phyloP scores from a whole-genome alignment of 2,888 invertebrate species.

The Callyntrura guangdongensis region DNA sequence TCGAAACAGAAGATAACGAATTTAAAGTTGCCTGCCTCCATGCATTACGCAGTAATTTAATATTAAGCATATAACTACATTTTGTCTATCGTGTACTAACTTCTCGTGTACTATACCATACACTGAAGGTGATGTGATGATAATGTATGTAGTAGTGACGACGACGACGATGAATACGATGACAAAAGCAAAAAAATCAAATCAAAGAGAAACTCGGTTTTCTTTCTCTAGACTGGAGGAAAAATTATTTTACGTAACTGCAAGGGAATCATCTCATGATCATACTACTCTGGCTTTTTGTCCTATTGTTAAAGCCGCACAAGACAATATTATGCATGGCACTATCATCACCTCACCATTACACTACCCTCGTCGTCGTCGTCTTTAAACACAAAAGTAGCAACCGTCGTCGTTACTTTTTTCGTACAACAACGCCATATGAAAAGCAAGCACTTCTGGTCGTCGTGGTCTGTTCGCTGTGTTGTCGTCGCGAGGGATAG shows the following conservation, averaged over 20 bases:
- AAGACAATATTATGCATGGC: constrained; percentile 19
- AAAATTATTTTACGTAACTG: not conserved
- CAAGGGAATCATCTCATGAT: not conserved
- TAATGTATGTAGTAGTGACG: constrained; percentile 2
- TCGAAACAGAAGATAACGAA: too few species aligned
- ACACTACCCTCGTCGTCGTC: not conserved
- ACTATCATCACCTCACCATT: constrained; percentile 40
- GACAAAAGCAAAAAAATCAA: constrained; percentile 34
- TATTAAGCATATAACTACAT: not conserved
- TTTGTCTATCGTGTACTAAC: not conserved
- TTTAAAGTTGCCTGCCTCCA: not conserved
- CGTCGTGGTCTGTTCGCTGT: constrained; percentile 10
- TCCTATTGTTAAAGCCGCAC: not conserved
- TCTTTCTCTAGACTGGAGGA: constrained; percentile 25
- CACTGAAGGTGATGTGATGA: not conserved
- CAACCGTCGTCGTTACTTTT: constrained; percentile 11
- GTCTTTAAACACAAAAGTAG: not conserved
- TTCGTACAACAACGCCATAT: not conserved
- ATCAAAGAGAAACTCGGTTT: constrained; percentile 64
- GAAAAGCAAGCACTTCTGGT: not conserved
- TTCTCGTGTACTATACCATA: not conserved
- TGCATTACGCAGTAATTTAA: not conserved
- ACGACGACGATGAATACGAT: constrained; percentile 43
- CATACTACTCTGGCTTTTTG: not conserved
- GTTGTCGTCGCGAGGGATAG: constrained; percentile 53